Evolutionary conservation across 2,113 vertebrate species (phyloP).

Genomic region (Sapajus apella): DNA sequence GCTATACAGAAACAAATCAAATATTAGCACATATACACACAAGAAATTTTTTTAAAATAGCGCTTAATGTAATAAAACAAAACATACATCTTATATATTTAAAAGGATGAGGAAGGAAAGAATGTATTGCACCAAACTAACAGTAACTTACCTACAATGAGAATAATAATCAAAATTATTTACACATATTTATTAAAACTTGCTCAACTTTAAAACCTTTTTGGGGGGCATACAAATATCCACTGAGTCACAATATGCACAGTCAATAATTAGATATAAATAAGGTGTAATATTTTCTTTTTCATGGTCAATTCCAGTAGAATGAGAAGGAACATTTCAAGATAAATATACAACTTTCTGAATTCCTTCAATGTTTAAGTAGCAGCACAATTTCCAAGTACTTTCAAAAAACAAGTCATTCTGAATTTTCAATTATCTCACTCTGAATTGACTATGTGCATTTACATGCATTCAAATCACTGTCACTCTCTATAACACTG

Average conservation of each 20-base stretch:
- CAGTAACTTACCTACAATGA: conserved; percentile 80
- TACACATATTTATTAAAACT: conserved; percentile 73
- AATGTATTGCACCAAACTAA: conserved; percentile 85
- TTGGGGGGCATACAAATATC: conserved; percentile 75
- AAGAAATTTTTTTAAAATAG: conserved; percentile 71
- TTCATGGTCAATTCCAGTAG: conserved; percentile 67
- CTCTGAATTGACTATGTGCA: background rate
- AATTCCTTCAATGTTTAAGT: conserved; percentile 68
- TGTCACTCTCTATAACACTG: background rate
- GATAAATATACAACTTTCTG: conserved; percentile 35
- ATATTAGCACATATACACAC: conserved; percentile 92
- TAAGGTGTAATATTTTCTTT: conserved; percentile 79
- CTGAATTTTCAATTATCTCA: conserved; percentile 19
- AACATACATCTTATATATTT: conserved; percentile 80
- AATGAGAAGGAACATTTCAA: conserved; percentile 64
- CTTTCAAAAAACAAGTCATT: conserved; percentile 11
- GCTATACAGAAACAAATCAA: conserved; percentile 96
- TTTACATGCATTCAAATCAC: background rate
- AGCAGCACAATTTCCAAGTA: conserved; percentile 77
- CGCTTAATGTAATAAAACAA: conserved; percentile 75
- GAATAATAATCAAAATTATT: conserved; percentile 79
- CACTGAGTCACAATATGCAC: conserved; percentile 78
- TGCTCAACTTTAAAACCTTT: conserved; percentile 76
- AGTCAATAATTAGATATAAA: conserved; percentile 76
- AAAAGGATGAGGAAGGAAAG: conserved; percentile 80